Evolutionary conservation across 2,113 vertebrate genomes (phyloP).

Genomic region (Diphyllodes magnificus): DNA sequence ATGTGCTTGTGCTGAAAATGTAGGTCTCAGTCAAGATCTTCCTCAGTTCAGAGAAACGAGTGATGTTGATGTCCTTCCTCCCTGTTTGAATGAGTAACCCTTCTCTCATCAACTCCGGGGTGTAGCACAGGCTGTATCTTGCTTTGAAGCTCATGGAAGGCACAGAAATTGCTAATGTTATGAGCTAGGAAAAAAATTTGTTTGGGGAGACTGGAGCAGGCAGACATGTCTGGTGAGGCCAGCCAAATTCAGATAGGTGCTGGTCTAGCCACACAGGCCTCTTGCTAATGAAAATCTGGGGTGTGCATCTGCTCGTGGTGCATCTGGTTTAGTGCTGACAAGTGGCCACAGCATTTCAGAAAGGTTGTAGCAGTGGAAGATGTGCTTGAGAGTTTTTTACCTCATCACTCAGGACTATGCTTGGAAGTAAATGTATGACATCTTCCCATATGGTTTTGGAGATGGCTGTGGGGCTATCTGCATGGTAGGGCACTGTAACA

Average conservation of each 20-base stretch:
- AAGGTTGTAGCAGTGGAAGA: neutral
- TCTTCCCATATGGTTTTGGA: neutral
- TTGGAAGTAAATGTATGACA: neutral
- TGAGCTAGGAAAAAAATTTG: neutral
- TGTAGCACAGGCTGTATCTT: neutral
- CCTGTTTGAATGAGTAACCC: neutral
- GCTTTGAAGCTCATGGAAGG: neutral
- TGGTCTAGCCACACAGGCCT: neutral
- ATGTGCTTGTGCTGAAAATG: neutral
- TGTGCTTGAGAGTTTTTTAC: neutral
- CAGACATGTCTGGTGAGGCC: neutral
- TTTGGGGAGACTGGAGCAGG: neutral
- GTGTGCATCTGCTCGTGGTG: neutral
- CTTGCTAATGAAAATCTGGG: neutral
- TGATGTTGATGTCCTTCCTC: neutral
- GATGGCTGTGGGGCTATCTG: rapidly evolving
- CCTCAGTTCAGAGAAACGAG: neutral
- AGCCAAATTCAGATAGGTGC: neutral
- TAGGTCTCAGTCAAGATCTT: neutral
- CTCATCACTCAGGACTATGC: neutral
- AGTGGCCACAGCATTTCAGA: neutral
- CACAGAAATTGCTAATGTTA: neutral
- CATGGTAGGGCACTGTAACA: neutral
- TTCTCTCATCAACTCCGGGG: neutral
- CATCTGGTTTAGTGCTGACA: neutral